Conservation (phyloP, 2,797 vertebrate species). For the Centropyge bicolor region DNA sequence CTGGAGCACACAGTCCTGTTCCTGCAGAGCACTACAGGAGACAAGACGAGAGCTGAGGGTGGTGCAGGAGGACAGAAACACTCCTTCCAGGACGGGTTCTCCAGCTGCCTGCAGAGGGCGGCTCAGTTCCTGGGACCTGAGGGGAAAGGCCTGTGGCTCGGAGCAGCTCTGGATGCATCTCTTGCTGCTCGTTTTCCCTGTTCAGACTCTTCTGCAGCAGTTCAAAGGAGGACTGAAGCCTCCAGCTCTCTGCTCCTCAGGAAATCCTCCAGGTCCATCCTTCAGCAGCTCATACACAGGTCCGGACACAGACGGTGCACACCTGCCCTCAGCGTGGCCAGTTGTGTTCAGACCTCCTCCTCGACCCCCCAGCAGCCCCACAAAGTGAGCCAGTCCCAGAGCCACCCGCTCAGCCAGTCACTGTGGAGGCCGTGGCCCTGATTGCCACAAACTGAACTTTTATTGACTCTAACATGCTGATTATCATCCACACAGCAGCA, state of each 20-base stretch:
- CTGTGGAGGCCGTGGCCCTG: slow-evolving; percentile 81
- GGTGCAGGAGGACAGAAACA: slow-evolving; percentile 30
- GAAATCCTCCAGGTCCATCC: slow-evolving; percentile 34
- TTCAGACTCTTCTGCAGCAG: slow-evolving; percentile 31
- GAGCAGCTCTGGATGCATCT: slow-evolving; percentile 46
- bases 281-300: slow-evolving; percentile 30
- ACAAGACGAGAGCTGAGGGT: slow-evolving; percentile 6
- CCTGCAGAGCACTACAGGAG: slow-evolving; percentile 67
- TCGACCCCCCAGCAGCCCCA: slow-evolving; percentile 15
- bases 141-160: slow-evolving; percentile 62
- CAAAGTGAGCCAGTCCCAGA: slow-evolving; percentile 23
- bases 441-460: slow-evolving; percentile 38
- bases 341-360: not conserved
- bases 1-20: slow-evolving; percentile 86
- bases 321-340: not conserved
- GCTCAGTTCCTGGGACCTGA: slow-evolving; percentile 73
- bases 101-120: slow-evolving; percentile 75
- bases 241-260: slow-evolving; percentile 22
- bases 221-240: not conserved
- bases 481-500: not conserved
- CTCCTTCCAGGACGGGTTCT: slow-evolving; percentile 76
- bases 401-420: slow-evolving; percentile 19
- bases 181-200: slow-evolving; percentile 41
- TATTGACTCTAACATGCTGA: slow-evolving; percentile 20
- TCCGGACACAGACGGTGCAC: slow-evolving; percentile 18